Evolutionary conservation across 1,140 invertebrate genomes (phyloP), one percentile per base, ranked within the genome.

Genomic region (Ips typographus): DNA sequence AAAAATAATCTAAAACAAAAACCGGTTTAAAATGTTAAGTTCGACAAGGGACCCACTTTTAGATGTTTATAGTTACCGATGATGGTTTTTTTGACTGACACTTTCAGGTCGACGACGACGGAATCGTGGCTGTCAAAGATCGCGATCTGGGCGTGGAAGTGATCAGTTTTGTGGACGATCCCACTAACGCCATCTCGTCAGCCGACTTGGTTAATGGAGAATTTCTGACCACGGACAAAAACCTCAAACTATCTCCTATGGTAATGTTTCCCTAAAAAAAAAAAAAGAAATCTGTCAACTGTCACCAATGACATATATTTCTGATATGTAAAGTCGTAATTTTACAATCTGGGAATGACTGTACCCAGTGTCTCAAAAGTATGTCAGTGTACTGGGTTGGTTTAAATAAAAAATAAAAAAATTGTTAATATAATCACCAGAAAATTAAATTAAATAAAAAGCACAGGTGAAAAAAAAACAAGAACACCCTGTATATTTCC

Each of bases 171-270:
- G 22, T 22, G 22, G 75, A 79, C 57, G 77, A 76, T 56, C 78
- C 77, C 4, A 70, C 76, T 42, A 75, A 73, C 55, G 71, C 73
- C 41, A 64, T 78, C 5, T 77, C 78, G 5, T 79, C 78, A 43
- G 77, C 74, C 40, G 78, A 75, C 73, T 72, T 79, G 58, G 73
- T 79, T 68, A 79, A 72, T 62, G 77, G 67, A 67, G 77, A 78
- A 43, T 76, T 71, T 39, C 51, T 65, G 22, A 59, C 69, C 2
- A 62, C 58, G 56, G 69, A 71, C 49, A 71, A 65, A 65, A 71
- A 59, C 69, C 38, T 72, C 39, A 66, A 73, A 71, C 55, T 73
- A 4, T 61, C 69, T 40, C 47, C 72, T 8, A 61, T 65, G 74
- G 74, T 75, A 75, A 75, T 57, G 22, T 22, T 22, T 22, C 22